Base-by-base conservation (phyloP, 2,888 invertebrate species). In the Drosophila melanosoma region DNA sequence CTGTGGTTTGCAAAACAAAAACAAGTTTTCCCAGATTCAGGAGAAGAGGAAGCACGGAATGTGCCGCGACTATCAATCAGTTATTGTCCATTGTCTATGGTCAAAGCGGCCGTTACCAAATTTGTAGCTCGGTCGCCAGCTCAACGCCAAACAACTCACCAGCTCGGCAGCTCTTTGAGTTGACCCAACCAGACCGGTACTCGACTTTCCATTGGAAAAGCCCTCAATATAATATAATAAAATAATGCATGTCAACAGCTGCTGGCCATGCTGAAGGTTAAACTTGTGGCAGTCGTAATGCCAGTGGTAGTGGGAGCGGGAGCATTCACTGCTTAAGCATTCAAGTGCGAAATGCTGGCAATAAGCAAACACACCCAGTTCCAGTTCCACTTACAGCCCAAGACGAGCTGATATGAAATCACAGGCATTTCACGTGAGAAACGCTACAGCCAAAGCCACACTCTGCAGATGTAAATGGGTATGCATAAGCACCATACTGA, bases 51-150 rank as follows among this genome's bases (percentile, higher is more conserved):
- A 69, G 70, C 76, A 49, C 86, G 90, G 89, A 86, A 87, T 87
- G 90, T 90, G 90, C 90, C 87, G 75, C 64, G 90, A 90, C 89
- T 87, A 87, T 90, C 90, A 87, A 87, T 87, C 87, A 87, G 82
- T 77, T 81, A 68, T 78, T 68, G 72, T 89, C 87, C 83, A 82
- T 85, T 85, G 89, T 85, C 79, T 82, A 69, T 76, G 76, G 66
- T 48, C 70, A 76, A 68, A 67, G 66, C 64, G 70, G 74, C 71
- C 73, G 77, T 85, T 89, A 85, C 85, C 82, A 85, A 89, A 85
- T 84, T 73, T 71, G 67, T 81, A 63, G 54, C 60, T 54, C 17
- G 23, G 23, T 49, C 49, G 51, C 29, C 12, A 51, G 51, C 51
- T 51, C 54, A 33, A 23, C 23, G 26, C 12, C 12, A 20, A 45